Percentiles rank a stretch among this genome's conserved stretches.
These are phyloP conservation scores for Merops nubicus DNA, from an alignment of 2,113 vertebrate genomes.

Conservation along the genomic window DNA sequence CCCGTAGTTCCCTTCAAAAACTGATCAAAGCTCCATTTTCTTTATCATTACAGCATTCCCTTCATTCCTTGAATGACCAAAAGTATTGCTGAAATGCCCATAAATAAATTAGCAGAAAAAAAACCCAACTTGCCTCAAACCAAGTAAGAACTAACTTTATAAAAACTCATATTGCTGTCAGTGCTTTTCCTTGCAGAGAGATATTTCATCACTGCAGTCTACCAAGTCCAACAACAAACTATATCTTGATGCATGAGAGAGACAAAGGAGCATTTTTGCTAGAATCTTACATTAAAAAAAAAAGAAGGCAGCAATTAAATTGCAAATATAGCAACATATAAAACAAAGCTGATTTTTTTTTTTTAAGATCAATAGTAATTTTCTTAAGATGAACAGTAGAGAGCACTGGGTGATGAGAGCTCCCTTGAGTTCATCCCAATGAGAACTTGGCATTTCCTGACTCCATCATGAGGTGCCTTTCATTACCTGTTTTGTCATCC, in stretches of 20 bases:
- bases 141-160: not conserved
- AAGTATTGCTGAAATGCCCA: constrained; percentile 57
- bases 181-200: not conserved
- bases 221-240: not conserved
- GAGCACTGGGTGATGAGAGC: not conserved
- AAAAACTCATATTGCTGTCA: not conserved
- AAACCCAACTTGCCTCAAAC: not conserved
- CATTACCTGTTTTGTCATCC: not conserved
- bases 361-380: not conserved
- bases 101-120: not conserved
- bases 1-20: not conserved
- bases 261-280: not conserved
- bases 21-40: not conserved
- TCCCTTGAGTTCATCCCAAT: too few species aligned
- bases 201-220: not conserved
- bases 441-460: not conserved
- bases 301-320: too few species aligned
- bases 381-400: not conserved
- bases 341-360: not conserved
- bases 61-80: constrained; percentile 37
- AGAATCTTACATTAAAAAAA: not conserved
- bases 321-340: not conserved
- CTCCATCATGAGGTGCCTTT: not conserved
- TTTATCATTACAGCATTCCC: not conserved
- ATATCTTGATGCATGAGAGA: not conserved